Evolutionary conservation across 92 coral and sea anemone species (phyloP), one percentile per base, ranked within the genome.

Genomic region (Zoanthus sansibaricus): DNA sequence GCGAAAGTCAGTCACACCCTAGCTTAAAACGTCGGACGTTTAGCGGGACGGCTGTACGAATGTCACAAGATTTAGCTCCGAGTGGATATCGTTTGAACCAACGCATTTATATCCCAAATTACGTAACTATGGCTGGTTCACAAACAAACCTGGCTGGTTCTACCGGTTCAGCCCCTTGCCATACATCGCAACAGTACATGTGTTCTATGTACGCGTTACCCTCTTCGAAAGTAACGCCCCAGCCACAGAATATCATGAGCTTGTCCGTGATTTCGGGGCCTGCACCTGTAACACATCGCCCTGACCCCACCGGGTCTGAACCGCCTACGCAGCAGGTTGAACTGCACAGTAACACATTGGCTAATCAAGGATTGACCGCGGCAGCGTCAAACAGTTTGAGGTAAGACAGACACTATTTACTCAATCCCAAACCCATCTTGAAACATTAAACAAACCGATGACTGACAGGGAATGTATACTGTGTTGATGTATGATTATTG

Each of bases 241-340:
- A 91, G 61, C 89, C 86, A n/a, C 95, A 93, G 71, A 89, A 82
- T 20, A 87, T 86, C 58, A 76, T 95, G 91, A 95, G 91, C 58
- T 89, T 97, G 59, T 95, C 97, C 66, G 99, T 97, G 54, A 97
- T 97, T 52, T 93, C 99, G 9, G 99, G 99, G n/a, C 99, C 99
- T 7, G 99, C 99, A 11, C 99, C 99, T 10, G 93, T 97, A 25
- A 87, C 85, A 58, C 89, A 95, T 51, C 90, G 98, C 83, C 59
- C 96, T 4, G 93, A 92, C 67, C 83, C 91, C 21, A 37, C 85
- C 21, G 73, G 83, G 62, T 59, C 66, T 15, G 88, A 42, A 30
- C 71, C 68, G 16, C 20, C 78, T 4, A 75, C 68, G 21, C 82
- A 82, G 72, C 72, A 68, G 6, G 58, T 16, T 2, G 70, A 58